Evolutionary conservation across 2,113 vertebrate genomes (phyloP).

Genomic region (Alexandromys fortis): DNA sequence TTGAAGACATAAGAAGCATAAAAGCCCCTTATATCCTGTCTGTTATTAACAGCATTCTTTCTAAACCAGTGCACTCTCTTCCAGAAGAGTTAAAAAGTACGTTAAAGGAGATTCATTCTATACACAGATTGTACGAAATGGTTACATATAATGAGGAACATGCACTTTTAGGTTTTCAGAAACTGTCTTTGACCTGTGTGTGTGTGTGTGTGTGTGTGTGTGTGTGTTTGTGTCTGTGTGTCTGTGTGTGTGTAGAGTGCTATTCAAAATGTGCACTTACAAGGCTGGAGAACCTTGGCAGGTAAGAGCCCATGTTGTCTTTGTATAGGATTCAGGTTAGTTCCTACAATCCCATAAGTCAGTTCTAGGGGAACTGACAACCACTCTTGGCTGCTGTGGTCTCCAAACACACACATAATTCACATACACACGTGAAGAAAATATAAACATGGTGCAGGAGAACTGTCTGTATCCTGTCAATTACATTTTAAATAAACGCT

Average conservation of each 20-base stretch:
- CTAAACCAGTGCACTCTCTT: neutral
- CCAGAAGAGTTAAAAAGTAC: neutral
- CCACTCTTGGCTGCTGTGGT: too few relatives aligned
- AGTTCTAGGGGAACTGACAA: neutral
- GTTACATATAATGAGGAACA: constrained; percentile 29
- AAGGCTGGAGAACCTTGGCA: neutral
- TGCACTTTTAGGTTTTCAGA: neutral
- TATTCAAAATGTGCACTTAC: neutral
- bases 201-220: neutral
- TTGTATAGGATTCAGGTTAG: neutral
- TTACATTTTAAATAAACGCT: too few relatives aligned
- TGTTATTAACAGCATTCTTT: neutral
- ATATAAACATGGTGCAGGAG: neutral
- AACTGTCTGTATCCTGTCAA: too few relatives aligned
- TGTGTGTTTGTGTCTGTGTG: neutral
- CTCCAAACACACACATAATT: neutral
- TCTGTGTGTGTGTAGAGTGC: neutral
- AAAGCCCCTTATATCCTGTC: neutral
- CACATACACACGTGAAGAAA: neutral
- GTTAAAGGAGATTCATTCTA: constrained; percentile 34
- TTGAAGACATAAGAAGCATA: neutral
- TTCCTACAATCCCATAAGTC: neutral
- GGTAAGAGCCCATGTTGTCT: neutral
- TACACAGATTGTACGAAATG: neutral
- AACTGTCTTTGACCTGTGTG: constrained; percentile 46